Percentiles rank a stretch among this genome's conserved stretches.
These are phyloP conservation scores for Heliocidaris erythrogramma DNA, from an alignment of 35 echinoderm and acorn worm species.

Conservation along the genomic window DNA sequence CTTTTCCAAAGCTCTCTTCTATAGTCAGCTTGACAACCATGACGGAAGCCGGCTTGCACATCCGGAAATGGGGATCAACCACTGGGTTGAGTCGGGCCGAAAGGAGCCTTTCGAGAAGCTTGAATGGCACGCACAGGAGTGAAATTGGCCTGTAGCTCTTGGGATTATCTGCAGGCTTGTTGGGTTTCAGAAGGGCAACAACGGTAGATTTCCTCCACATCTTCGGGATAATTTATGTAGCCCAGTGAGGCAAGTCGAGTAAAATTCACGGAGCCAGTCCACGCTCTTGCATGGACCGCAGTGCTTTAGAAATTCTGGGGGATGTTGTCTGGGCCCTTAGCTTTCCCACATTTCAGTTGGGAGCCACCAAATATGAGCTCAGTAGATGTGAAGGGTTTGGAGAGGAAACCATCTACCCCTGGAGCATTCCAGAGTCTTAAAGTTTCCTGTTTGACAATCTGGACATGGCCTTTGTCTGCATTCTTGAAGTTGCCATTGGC, in stretches of 20 bases:
- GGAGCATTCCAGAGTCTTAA: constrained; percentile 16
- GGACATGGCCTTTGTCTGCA: not conserved
- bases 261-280: constrained; percentile 16
- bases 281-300: not conserved
- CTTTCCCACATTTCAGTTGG: not conserved
- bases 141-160: too few species aligned
- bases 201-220: constrained; percentile 37
- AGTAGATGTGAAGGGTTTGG: constrained; percentile 7
- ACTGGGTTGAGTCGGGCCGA: not conserved
- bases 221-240: constrained; percentile 50
- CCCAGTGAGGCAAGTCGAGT: constrained; percentile 1
- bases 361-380: not conserved
- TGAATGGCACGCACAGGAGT: constrained; percentile 16
- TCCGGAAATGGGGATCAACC: constrained; percentile 15
- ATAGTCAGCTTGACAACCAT: not conserved
- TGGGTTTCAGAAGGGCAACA: too few species aligned
- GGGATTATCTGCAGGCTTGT: too few species aligned
- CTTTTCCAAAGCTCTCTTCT: constrained; percentile 39
- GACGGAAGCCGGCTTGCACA: not conserved
- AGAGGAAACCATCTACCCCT: constrained; percentile 25
- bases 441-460: not conserved
- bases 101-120: constrained; percentile 24
- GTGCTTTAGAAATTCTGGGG: constrained; percentile 49
- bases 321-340: too few species aligned
- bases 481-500: constrained; percentile 43